phyloP scores from a whole-genome alignment of 1,140 invertebrate genomes.

The Solenopsis invicta region DNA sequence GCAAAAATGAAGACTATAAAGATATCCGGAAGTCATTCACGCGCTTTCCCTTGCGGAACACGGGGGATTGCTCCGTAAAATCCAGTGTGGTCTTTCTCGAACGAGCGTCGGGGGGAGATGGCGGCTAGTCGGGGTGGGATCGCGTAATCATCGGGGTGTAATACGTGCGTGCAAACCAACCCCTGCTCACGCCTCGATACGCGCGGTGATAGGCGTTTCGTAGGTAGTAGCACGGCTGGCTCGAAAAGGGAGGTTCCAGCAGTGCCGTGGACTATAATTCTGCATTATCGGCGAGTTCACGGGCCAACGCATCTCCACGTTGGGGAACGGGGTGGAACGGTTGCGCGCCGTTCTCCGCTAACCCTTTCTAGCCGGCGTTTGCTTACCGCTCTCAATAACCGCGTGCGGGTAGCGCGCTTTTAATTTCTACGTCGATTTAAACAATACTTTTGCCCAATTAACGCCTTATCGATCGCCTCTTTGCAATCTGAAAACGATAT shows the following conservation, averaged over 20 bases:
- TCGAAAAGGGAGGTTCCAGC: constrained; percentile 63
- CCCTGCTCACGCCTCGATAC: constrained; percentile 65
- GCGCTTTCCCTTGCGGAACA: constrained; percentile 1
- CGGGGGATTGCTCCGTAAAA: neutral
- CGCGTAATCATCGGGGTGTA: constrained; percentile 51
- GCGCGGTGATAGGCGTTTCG: constrained; percentile 70
- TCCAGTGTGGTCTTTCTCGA: neutral
- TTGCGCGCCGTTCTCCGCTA: constrained; percentile 32
- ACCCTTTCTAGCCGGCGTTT: constrained; percentile 4
- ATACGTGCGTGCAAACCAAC: constrained; percentile 60
- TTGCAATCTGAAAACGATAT: too few species aligned
- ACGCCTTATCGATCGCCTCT: neutral
- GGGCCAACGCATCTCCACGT: constrained; percentile 78
- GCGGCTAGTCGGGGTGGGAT: neutral
- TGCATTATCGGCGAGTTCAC: constrained; percentile 84
- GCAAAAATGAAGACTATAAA: constrained; percentile 8
- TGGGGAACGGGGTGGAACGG: constrained; percentile 33
- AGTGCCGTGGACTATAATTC: constrained; percentile 79
- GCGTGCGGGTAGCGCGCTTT: neutral
- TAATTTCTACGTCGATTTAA: neutral
- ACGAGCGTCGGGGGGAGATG: neutral
- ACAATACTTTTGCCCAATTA: constrained; percentile 22
- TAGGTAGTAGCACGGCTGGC: constrained; percentile 59
- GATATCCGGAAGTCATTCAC: neutral
- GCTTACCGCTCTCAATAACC: constrained; percentile 11